These are phyloP conservation scores for Phanerotoma sp. DNA, from an alignment of 2,888 invertebrate genomes.

Conservation along the genomic window DNA sequence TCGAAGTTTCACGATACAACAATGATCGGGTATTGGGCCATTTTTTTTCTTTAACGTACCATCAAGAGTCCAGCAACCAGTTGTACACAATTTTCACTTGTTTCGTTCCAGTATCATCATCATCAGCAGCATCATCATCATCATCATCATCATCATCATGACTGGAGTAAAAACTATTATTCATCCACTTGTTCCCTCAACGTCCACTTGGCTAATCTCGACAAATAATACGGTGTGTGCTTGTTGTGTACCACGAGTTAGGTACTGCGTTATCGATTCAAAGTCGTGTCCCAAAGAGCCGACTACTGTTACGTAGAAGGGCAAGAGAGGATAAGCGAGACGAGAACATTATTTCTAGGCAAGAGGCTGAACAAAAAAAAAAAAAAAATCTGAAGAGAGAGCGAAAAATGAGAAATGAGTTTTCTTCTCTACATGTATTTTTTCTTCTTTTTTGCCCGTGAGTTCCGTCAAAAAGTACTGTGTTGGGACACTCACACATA, in stretches of 20 bases:
- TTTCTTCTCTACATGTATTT: too few relatives aligned
- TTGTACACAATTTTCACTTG: too few relatives aligned
- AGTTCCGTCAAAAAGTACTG: neutral
- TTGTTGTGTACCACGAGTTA: constrained; percentile 1
- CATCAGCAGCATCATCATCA: too few relatives aligned
- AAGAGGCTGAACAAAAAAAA: neutral
- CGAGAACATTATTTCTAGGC: neutral
- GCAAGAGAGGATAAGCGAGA: neutral
- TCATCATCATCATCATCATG: too few relatives aligned
- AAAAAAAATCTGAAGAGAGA: neutral
- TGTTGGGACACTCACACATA: neutral
- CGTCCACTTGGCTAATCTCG: constrained; percentile 18
- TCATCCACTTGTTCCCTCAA: constrained; percentile 13
- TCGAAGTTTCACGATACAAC: too few relatives aligned
- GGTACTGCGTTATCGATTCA: constrained; percentile 14
- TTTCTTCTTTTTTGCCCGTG: too few relatives aligned
- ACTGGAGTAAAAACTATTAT: constrained; percentile 6
- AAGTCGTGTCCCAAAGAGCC: constrained; percentile 1
- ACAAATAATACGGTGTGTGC: constrained; percentile 14
- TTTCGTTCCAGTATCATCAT: too few relatives aligned
- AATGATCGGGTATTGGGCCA: too few relatives aligned
- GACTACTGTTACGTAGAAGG: neutral
- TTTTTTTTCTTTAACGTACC: too few relatives aligned
- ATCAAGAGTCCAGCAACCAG: too few relatives aligned
- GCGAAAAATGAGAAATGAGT: neutral